phyloP scores from a whole-genome alignment of 2,113 vertebrate species.

The Tenebrosternarchus preto region DNA sequence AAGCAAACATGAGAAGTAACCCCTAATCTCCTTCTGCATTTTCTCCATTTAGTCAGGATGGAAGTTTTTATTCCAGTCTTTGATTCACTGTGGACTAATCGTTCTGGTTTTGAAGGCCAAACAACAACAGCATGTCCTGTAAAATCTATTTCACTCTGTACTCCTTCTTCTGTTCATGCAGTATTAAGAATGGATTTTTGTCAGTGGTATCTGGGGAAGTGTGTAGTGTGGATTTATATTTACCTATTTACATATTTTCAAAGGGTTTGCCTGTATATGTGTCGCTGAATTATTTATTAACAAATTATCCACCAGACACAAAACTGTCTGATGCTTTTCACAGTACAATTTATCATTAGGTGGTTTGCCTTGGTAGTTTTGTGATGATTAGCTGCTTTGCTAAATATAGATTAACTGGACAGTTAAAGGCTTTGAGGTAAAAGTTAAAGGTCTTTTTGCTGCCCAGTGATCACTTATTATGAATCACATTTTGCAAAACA shows the following conservation, averaged over 20 bases:
- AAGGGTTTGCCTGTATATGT: background rate
- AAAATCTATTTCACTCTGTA: no score
- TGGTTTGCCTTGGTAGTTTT: conserved; percentile 7
- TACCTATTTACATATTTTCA: conserved; percentile 17
- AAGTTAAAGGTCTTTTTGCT: background rate
- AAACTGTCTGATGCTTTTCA: conserved; percentile 3
- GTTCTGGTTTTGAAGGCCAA: background rate
- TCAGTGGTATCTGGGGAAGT: background rate
- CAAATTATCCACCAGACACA: no score
- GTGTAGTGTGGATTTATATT: background rate
- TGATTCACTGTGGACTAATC: background rate
- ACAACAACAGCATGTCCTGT: no score
- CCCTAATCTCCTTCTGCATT: background rate
- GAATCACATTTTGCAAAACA: background rate
- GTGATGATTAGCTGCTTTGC: background rate
- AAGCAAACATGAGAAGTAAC: background rate
- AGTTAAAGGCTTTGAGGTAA: background rate
- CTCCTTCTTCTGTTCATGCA: background rate
- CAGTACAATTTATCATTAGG: background rate
- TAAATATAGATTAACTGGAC: background rate
- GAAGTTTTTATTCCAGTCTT: background rate
- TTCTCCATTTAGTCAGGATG: background rate
- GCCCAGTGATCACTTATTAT: background rate
- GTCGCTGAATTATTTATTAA: no score
- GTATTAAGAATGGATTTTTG: background rate